phyloP scores from a whole-genome alignment of 2,888 invertebrate species.

The Sesia bembeciformis region DNA sequence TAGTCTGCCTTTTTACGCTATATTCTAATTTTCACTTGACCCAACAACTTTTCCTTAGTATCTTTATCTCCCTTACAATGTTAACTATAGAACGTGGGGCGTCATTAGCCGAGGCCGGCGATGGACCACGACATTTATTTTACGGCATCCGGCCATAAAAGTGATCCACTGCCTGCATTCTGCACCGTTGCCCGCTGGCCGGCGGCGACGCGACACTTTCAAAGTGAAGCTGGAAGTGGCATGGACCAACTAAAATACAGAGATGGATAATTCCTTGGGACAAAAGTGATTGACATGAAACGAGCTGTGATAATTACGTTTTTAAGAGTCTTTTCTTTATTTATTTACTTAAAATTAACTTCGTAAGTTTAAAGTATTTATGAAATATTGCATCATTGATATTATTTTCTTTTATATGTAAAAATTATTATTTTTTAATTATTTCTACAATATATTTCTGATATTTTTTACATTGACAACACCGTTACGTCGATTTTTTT shows the following conservation, averaged over 20 bases:
- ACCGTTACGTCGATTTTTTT: no score
- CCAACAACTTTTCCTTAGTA: conserved; percentile 4
- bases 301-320: no score
- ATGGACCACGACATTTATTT: conserved; percentile 73
- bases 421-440: no score
- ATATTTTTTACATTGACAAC: no score
- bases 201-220: conserved; percentile 6
- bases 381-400: no score
- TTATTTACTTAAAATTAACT: no score
- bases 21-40: background rate
- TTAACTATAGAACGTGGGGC: conserved; percentile 45
- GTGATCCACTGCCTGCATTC: conserved; percentile 72
- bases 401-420: no score
- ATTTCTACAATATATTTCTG: no score
- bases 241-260: background rate
- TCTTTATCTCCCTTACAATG: conserved; percentile 21
- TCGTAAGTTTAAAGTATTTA: no score
- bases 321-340: no score
- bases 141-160: conserved; percentile 74
- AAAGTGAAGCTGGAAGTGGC: conserved; percentile 19
- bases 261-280: background rate
- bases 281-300: no score
- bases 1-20: no score
- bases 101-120: conserved; percentile 62
- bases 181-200: conserved; percentile 52